phyloP scores from a whole-genome alignment of 2,888 invertebrate species.

The Lucinisca nassula region DNA sequence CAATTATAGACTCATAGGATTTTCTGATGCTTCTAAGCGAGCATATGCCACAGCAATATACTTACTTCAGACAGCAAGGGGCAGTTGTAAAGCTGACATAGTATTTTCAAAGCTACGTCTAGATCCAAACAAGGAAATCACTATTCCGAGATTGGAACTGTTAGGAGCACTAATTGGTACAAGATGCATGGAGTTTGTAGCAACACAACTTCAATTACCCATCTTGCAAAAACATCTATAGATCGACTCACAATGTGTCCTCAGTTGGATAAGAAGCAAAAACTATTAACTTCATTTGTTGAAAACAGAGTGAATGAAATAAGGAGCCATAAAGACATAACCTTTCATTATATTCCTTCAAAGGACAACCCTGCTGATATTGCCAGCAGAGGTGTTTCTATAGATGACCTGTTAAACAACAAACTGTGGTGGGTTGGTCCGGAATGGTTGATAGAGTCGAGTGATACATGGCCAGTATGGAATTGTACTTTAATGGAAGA shows the following conservation, averaged over 20 bases:
- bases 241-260: constrained; percentile 11
- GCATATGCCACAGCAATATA: constrained; percentile 22
- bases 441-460: neutral
- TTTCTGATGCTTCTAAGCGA: constrained; percentile 19
- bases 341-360: neutral
- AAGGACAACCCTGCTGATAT: constrained; percentile 17
- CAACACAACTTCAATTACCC: neutral
- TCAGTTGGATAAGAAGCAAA: constrained; percentile 9
- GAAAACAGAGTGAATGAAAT: constrained; percentile 10
- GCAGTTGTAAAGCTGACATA: neutral
- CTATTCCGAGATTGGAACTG: constrained; percentile 24
- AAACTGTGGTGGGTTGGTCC: constrained; percentile 28
- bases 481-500: neutral
- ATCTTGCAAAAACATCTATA: neutral
- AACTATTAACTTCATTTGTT: neutral
- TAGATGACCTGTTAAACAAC: neutral
- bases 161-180: constrained; percentile 1
- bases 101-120: constrained; percentile 32
- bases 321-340: neutral
- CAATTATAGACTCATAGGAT: too few species aligned
- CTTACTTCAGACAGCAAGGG: neutral
- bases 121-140: neutral
- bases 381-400: neutral
- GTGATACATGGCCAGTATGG: neutral
- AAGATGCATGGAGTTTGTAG: constrained; percentile 13